These are phyloP conservation scores for Athrips mouffetella DNA, from an alignment of 2,888 invertebrate species.

Conservation along the genomic window DNA sequence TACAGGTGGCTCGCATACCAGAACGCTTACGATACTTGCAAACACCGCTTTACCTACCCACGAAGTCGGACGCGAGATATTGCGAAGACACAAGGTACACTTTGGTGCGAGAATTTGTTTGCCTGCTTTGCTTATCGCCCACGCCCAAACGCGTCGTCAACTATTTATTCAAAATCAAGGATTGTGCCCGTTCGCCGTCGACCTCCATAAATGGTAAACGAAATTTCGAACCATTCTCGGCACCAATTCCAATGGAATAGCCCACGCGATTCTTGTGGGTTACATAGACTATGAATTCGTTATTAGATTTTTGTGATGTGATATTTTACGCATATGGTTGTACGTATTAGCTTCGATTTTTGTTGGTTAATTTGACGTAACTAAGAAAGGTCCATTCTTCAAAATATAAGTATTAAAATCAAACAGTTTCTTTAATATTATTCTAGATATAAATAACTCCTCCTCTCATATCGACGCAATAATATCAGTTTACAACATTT, in stretches of 20 bases:
- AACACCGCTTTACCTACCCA: conserved; percentile 35
- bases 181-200: conserved; percentile 51
- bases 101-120: conserved; percentile 41
- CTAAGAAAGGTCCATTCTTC: too few relatives aligned
- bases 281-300: conserved; percentile 7
- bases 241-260: conserved; percentile 20
- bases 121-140: conserved; percentile 52
- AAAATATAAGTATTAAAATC: background rate
- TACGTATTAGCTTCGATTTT: background rate
- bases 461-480: background rate
- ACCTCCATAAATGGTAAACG: conserved; percentile 24
- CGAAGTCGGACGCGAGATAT: conserved; percentile 33
- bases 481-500: background rate
- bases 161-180: conserved; percentile 69
- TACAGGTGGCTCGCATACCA: conserved; percentile 65
- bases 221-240: conserved; percentile 27
- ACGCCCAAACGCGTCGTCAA: conserved; percentile 56
- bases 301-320: conserved; percentile 1
- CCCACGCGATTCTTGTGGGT: conserved; percentile 8
- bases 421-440: background rate
- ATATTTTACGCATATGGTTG: background rate
- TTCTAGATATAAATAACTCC: conserved; percentile 3
- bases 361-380: too few relatives aligned
- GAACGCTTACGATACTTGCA: conserved; percentile 46
- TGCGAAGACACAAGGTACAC: conserved; percentile 44